phyloP scores from a whole-genome alignment of 2,113 vertebrate species.

The Phylloscopus trochiloides region DNA sequence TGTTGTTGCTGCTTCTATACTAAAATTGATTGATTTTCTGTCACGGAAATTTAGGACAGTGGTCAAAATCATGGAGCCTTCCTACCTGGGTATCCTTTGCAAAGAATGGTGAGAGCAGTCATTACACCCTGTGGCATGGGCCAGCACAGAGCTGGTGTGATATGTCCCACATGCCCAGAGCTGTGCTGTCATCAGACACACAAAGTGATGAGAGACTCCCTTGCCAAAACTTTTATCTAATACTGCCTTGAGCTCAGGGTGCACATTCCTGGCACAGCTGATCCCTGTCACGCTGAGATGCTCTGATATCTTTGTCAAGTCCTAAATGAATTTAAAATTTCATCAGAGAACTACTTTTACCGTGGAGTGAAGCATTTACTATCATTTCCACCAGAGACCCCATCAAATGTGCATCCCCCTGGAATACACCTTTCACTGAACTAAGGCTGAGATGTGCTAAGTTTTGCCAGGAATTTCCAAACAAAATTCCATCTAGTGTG shows the following conservation, averaged over 20 bases:
- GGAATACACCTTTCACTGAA: neutral
- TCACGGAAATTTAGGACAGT: neutral
- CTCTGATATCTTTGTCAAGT: neutral
- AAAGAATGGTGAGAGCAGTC: neutral
- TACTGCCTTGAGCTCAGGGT: neutral
- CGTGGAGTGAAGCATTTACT: neutral
- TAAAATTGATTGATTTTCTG: neutral
- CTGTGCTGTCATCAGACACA: neutral
- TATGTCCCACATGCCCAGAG: neutral
- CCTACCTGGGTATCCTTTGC: neutral
- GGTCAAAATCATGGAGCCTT: neutral
- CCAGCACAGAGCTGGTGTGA: neutral
- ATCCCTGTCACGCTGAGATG: neutral
- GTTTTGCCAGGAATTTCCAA: neutral
- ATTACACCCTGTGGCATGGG: neutral
- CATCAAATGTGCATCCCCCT: neutral
- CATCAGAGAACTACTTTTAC: neutral
- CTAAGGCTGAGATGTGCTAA: neutral
- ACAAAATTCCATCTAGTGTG: neutral
- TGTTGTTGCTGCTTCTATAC: neutral
- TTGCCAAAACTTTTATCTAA: neutral
- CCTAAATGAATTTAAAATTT: neutral
- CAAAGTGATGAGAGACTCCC: neutral
- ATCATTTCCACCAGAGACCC: neutral
- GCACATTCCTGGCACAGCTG: neutral